Percentiles rank a stretch among this genome's conserved stretches.
Conservation (phyloP, 2,113 vertebrate genomes). For the Beaufortia kweichowensis region DNA sequence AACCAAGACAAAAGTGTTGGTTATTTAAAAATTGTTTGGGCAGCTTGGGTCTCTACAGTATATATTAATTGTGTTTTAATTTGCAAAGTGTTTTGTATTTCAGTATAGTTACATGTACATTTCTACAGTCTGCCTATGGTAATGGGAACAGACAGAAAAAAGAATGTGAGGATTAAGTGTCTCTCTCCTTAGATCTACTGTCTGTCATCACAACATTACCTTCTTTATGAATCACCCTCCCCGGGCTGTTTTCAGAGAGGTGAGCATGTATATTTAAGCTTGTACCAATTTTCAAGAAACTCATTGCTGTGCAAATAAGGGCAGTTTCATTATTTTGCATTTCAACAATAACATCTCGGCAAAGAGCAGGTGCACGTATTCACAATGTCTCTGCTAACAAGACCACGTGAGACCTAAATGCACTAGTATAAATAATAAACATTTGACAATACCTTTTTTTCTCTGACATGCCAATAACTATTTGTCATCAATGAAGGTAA, state of each 20-base stretch:
- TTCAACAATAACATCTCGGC: constrained; percentile 10
- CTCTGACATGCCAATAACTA: constrained; percentile 19
- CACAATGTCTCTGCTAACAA: background rate
- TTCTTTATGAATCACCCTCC: constrained; percentile 47
- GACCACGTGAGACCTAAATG: background rate
- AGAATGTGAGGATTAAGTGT: constrained; percentile 51
- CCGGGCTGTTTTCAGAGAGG: constrained; percentile 24
- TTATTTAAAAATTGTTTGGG: no score
- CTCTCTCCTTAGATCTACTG: constrained; percentile 53
- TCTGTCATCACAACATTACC: constrained; percentile 49
- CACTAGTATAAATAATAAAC: background rate
- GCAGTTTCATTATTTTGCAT: constrained; percentile 13
- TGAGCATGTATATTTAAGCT: constrained; percentile 33
- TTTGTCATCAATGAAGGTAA: constrained; percentile 22
- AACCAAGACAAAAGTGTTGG: background rate
- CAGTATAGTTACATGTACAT: background rate
- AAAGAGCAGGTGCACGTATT: background rate
- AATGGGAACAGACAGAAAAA: constrained; percentile 49
- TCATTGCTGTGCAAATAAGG: constrained; percentile 2
- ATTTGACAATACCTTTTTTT: constrained; percentile 1
- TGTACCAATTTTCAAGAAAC: background rate
- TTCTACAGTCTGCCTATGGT: constrained; percentile 9
- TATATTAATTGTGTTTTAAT: background rate
- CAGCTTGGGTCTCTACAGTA: no score
- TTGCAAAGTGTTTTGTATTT: background rate